Conservation (phyloP, 2,113 vertebrate genomes). For the Ploceus nigricollis region DNA sequence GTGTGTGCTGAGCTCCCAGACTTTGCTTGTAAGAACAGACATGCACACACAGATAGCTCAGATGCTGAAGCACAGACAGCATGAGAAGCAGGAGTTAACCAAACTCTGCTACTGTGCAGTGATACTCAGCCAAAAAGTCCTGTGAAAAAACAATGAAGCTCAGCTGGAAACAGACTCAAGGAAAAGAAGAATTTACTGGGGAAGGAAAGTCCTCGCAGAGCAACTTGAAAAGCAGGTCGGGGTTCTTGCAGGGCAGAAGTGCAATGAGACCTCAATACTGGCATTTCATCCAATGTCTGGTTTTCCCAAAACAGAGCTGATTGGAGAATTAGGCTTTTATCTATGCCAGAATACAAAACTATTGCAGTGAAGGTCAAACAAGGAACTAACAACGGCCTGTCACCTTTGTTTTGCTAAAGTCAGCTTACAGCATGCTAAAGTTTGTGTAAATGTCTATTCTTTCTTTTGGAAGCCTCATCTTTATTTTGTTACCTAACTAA, state of each 20-base stretch:
- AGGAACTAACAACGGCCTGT: not conserved
- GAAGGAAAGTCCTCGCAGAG: not conserved
- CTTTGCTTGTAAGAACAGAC: not conserved
- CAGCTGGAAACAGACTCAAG: not conserved
- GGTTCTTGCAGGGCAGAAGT: not conserved
- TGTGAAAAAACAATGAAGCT: not conserved
- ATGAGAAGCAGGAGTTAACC: not conserved
- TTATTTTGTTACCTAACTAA: not conserved
- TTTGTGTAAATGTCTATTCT: not conserved
- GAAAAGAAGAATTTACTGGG: not conserved
- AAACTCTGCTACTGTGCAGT: not conserved
- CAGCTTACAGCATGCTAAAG: not conserved
- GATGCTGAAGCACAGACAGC: not conserved
- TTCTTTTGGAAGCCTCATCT: not conserved
- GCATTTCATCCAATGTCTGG: not conserved
- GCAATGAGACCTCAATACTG: not conserved
- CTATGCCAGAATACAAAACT: not conserved
- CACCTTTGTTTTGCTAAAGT: not conserved
- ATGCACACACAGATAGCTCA: fast-evolving
- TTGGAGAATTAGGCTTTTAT: not conserved
- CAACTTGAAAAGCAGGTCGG: not conserved
- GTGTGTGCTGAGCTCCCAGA: not conserved
- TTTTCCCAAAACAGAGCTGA: not conserved
- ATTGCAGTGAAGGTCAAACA: not conserved
- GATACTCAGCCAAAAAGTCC: not conserved